Base-by-base conservation (phyloP, 2,113 vertebrate species). In the Aegithalos caudatus region DNA sequence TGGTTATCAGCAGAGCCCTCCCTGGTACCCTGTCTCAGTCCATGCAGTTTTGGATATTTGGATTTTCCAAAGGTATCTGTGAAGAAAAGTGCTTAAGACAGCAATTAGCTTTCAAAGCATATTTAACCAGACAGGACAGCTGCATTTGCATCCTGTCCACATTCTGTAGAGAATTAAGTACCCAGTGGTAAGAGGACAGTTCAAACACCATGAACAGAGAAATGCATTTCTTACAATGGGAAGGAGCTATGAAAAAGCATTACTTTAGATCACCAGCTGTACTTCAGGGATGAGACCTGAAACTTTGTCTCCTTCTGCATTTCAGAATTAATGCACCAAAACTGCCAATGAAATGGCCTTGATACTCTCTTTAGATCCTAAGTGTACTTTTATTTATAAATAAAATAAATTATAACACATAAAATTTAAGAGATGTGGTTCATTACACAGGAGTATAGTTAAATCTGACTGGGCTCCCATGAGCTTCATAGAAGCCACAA, bases 361-460 rank as follows among this genome's bases (percentile, higher is more conserved):
- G 50, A 80, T 94, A 73, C 23, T 90, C 80, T 77, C 45, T 73
- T 74, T 40, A 35, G 42, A 44, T 65, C 78, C 60, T 54, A 77
- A 91, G 40, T 48, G 47, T 56, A 77, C 15, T 73, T 77, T 72
- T 93, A 79, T 94, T 83, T 57, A 74, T 70, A 88, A 94, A 95
- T 79, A 86, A 91, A 93, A 80, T 81, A 86, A 92, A 97, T 96
- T 86, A 93, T 35, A 95, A 92, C 29, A 93, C 45, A 71, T 44
- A 94, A 94, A 95, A 94, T 65, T 86, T 73, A 64, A 81, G 67
- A 93, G 70, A 86, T 90, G 42, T 22, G 28, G 61, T 53, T 92
- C 93, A 91, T 97, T 95, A 95, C 88, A 89, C 25, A 4, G 19
- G 88, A 97, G 64, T 73, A 93, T 84, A 97, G 95, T 96, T 92